Evolutionary conservation across 1,140 invertebrate genomes (phyloP), one percentile per base, ranked within the genome.

Genomic region (Nebria ingens): DNA sequence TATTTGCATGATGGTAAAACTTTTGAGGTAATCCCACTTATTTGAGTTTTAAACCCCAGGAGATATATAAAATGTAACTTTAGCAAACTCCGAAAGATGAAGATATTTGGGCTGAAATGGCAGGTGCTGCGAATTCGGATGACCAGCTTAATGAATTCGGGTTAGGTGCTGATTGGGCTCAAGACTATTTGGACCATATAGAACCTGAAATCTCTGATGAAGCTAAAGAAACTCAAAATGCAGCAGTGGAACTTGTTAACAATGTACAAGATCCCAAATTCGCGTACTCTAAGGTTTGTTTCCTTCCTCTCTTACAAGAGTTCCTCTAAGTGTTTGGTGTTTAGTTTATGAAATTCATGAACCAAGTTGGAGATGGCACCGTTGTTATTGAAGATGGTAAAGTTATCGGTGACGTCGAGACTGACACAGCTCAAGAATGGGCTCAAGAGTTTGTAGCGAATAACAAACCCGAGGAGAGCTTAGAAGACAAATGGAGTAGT

Each of bases 331-430:
- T 52, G 17, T 4, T 51, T 50, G 11, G 1, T 12, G 12, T 15
- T 42, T 58, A 90, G 76, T 91, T 91, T 68, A 87, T 91, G 82
- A 85, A 84, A 68, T 92, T 91, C 71, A 89, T 92, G 79, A 81
- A 84, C 63, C 81, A 84, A 72, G 81, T 90, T 58, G 81, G 81
- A 64, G 82, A 85, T 61, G 81, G 78, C 15, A 76, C 82, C 65
- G 68, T 73, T 52, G 74, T 62, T 56, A 71, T 77, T 58, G 77
- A 74, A 59, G 65, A 64, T 54, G 63, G 67, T 50, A 73, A 65
- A 52, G 54, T 64, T n/a, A 63, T 60, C 50, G 67, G 49, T 54
- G 55, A 62, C 54, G 56, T 62, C 50, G 70, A 70, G 65, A 64
- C 70, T 58, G 68, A 73, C 63, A 68, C 76, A 59, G 66, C 65